Percentiles rank a stretch among this genome's conserved stretches.
Evolutionary conservation across 2,113 vertebrate genomes (phyloP).

Genomic region (Climacteris rufus): DNA sequence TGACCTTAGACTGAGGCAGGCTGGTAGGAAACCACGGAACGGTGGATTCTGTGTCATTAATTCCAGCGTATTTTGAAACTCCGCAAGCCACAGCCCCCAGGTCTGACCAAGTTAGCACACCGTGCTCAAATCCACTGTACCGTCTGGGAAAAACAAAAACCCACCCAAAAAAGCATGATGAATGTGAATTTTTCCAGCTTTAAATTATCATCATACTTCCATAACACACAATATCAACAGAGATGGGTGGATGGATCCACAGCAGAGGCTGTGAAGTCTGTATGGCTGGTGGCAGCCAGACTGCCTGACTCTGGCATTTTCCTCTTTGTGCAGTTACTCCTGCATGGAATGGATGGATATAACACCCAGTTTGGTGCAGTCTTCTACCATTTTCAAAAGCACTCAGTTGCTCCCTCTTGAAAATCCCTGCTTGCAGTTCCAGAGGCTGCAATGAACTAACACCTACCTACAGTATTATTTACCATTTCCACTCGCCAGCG

Average conservation of each 20-base stretch:
- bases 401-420: neutral
- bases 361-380: neutral
- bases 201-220: neutral
- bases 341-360: neutral
- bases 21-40: constrained; percentile 61
- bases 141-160: accelerated
- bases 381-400: neutral
- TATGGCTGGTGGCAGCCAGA: neutral
- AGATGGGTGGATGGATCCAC: neutral
- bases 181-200: neutral
- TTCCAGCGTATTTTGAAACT: neutral
- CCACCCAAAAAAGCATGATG: neutral
- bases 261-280: neutral
- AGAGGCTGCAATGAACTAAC: neutral
- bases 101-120: neutral
- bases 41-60: constrained; percentile 49
- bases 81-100: neutral
- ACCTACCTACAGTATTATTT: neutral
- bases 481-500: neutral
- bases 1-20: constrained; percentile 68
- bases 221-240: neutral
- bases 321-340: neutral
- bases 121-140: accelerated
- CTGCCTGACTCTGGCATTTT: neutral
- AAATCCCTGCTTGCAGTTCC: neutral